Percentiles rank a stretch among this genome's conserved stretches.
These are phyloP conservation scores for Apeltes quadracus DNA, from an alignment of 2,113 vertebrate species.

Conservation along the genomic window DNA sequence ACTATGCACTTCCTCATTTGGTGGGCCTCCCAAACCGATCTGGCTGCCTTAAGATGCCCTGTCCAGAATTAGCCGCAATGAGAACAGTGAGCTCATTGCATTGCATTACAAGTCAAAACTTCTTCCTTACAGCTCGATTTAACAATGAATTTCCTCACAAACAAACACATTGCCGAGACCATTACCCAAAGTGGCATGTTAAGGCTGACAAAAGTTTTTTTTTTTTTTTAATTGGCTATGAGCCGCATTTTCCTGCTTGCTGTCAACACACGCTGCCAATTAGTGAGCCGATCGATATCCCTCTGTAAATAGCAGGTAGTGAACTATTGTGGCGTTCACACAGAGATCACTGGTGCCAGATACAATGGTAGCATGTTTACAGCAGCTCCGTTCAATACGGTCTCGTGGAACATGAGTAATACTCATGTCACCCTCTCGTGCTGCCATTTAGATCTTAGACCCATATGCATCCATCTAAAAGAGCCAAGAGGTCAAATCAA, in stretches of 20 bases:
- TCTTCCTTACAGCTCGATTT: slow-evolving; percentile 20
- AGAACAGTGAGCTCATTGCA: slow-evolving; percentile 26
- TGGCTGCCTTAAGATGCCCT: slow-evolving; percentile 31
- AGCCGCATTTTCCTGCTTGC: slow-evolving; percentile 23
- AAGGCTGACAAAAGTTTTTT: slow-evolving; percentile 37
- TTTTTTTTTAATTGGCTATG: slow-evolving; percentile 51
- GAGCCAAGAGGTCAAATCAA: not conserved
- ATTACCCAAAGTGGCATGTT: slow-evolving; percentile 38
- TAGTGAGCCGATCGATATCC: slow-evolving; percentile 52
- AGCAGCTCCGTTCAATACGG: slow-evolving; percentile 19
- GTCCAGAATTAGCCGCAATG: slow-evolving; percentile 9
- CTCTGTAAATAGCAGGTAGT: slow-evolving; percentile 24
- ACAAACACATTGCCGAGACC: slow-evolving; percentile 28
- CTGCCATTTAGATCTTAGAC: not conserved
- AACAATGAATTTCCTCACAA: slow-evolving; percentile 20
- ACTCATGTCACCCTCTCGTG: not conserved
- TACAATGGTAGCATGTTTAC: slow-evolving; percentile 29
- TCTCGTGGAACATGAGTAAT: slow-evolving; percentile 11
- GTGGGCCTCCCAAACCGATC: slow-evolving; percentile 23
- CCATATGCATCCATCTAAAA: not conserved
- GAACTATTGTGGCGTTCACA: slow-evolving; percentile 18
- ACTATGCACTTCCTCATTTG: slow-evolving; percentile 23
- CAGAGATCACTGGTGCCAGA: slow-evolving; percentile 2
- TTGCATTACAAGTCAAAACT: slow-evolving; percentile 30
- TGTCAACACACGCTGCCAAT: slow-evolving; percentile 57